Evolutionary conservation across 2,797 vertebrate species (phyloP), one percentile per base, ranked within the genome.

Genomic region (Selene dorsalis): DNA sequence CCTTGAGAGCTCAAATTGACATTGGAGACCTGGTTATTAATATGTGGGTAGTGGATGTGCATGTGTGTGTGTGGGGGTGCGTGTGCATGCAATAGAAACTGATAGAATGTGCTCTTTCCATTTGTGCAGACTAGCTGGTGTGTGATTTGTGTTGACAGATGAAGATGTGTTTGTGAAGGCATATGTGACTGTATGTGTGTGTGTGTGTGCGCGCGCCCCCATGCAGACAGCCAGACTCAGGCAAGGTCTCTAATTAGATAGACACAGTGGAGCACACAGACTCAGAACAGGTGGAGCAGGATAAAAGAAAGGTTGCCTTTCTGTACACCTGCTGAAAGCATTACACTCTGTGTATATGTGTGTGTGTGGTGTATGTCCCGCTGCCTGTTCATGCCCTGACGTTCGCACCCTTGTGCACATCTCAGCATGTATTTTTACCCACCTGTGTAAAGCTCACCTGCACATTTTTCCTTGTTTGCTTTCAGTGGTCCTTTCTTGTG

Each of bases 1-100:
- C 93, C 92, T 95, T 93, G 88, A 90, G 88, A 91, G 89, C 89
- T 88, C 77, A 92, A 89, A 93, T 89, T 93, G 91, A 92, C 93
- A 91, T 91, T 93, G 91, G 87, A 87, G 84, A 91, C 85, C 88
- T 72, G 84, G 88, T 90, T 93, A 91, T 92, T 89, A 88, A 88
- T 87, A 90, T 84, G 86, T 88, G 88, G 79, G 73, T 74, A 60
- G 84, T 66, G 69, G n/a, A 48, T 73, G 75, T 74, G 69, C 66
- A 64, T 48, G 65, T 43, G 63, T 60, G 59, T 58, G 16, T 69
- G 24, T 32, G 18, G 39, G 16, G 13, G 43, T 12, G 43, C 7
- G 24, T 45, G 76, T 10, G 20, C 66, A n/a, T 39, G 41, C 57
- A 52, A 32, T 28, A 47, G 55, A 55, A 77, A 66, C 61, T 77